phyloP scores from a whole-genome alignment of 2,888 invertebrate species.

The Drosophila fulvimacula region DNA sequence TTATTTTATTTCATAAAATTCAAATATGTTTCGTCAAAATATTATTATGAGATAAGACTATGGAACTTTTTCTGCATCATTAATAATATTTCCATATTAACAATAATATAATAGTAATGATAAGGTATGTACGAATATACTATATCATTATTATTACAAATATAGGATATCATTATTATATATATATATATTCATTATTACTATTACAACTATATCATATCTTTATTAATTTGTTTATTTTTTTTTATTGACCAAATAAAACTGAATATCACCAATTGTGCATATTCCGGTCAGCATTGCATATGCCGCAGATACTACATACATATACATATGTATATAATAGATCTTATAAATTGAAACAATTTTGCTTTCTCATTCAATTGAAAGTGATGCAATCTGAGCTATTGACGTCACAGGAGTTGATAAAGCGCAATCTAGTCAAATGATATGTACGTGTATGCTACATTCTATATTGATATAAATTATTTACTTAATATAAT shows the following conservation, averaged over 20 bases:
- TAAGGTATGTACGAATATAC: too few relatives aligned
- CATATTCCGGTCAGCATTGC: not conserved
- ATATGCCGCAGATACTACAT: not conserved
- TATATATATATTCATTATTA: too few relatives aligned
- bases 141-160: too few relatives aligned
- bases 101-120: too few relatives aligned
- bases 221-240: too few relatives aligned
- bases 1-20: too few relatives aligned
- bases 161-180: too few relatives aligned
- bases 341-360: not conserved
- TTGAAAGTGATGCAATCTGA: constrained; percentile 20
- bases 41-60: too few relatives aligned
- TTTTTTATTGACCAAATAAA: constrained; percentile 2
- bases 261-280: not conserved
- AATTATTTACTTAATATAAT: not conserved
- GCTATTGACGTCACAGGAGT: constrained; percentile 2
- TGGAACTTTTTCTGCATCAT: too few relatives aligned
- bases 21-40: too few relatives aligned
- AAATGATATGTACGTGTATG: constrained; percentile 9
- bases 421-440: constrained; percentile 9
- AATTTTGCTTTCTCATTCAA: not conserved
- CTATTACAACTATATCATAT: too few relatives aligned
- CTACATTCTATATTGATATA: not conserved
- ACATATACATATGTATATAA: too few relatives aligned
- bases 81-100: not conserved